Base-by-base conservation (phyloP, 2,888 invertebrate species). In the Micropterix aruncella region DNA sequence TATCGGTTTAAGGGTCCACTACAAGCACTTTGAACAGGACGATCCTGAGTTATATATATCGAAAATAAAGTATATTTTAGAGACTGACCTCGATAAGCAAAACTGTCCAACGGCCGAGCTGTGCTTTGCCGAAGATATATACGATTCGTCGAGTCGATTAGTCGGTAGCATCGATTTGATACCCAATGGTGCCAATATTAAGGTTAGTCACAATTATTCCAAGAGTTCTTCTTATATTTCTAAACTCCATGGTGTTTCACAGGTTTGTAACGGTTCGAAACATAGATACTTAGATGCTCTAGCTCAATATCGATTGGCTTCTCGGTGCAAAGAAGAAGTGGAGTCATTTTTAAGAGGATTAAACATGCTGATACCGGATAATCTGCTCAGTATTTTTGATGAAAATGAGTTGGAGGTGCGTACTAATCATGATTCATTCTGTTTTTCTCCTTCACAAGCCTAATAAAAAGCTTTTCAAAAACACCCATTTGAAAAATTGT, bases 11-110 rank as follows among this genome's bases (percentile, higher is more conserved):
- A 66, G 93, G 48, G 92, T 94, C 48, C 90, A 92, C 61, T 93
- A 91, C 59, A 92, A 90, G 86, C 90, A 94, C 63, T 94, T 94
- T 64, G 93, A 94, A 60, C 91, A 92, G 65, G 94, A 95, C 60
- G 94, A 94, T 66, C 93, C 94, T 0, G 93, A 93, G 63, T 68
- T 94, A 46, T 94, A 91, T 66, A 67, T 91, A 49, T 83, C 86
- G n/a, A 94, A 94, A 71, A 83, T 94, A 38, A 90, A 90, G 60
- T 94, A 92, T 62, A 83, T 95, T 50, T 66, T 92, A 53, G 92
- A 94, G 56, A 88, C 93, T 51, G 88, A 92, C 65, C 79, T 93
- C 50, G 89, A 90, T 60, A 67, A 74, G 42, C 69, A 70, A 18
- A 83, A 83, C 44, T 54, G 60, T 1, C 73, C 73, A 3, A 76